Percentiles rank a stretch among this genome's conserved stretches.
phyloP scores from a whole-genome alignment of 2,113 vertebrate species.

The Thunnus maccoyii region DNA sequence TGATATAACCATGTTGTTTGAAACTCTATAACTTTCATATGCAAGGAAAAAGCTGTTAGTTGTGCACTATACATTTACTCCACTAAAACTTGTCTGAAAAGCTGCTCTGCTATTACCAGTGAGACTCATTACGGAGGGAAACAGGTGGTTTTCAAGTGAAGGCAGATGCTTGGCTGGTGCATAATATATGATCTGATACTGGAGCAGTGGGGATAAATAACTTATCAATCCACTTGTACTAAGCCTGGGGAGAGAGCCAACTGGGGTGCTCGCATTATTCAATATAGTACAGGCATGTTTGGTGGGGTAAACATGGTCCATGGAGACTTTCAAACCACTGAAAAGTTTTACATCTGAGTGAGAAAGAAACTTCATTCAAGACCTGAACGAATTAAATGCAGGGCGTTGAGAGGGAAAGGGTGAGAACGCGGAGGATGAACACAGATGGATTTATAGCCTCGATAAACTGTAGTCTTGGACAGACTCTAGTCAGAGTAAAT shows the following conservation, averaged over 20 bases:
- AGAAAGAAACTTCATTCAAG: neutral
- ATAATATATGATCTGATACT: slow-evolving; percentile 81
- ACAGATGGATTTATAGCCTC: slow-evolving; percentile 71
- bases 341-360: slow-evolving; percentile 7
- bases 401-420: slow-evolving; percentile 19
- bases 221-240: slow-evolving; percentile 56
- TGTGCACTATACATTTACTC: neutral
- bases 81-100: neutral
- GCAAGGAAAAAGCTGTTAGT: neutral
- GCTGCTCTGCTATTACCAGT: neutral
- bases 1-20: neutral
- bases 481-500: slow-evolving; percentile 62
- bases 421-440: slow-evolving; percentile 25
- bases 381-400: slow-evolving; percentile 23
- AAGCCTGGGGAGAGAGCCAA: slow-evolving; percentile 34
- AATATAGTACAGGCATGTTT: neutral
- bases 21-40: neutral
- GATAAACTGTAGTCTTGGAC: slow-evolving; percentile 69
- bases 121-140: slow-evolving; percentile 34
- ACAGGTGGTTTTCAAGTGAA: slow-evolving; percentile 79
- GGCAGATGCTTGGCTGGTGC: slow-evolving; percentile 64
- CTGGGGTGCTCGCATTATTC: slow-evolving; percentile 5
- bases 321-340: slow-evolving; percentile 9
- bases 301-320: neutral
- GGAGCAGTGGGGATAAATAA: slow-evolving; percentile 75